Conservation (phyloP, 2,797 vertebrate genomes). For the Acanthurus tractus region DNA sequence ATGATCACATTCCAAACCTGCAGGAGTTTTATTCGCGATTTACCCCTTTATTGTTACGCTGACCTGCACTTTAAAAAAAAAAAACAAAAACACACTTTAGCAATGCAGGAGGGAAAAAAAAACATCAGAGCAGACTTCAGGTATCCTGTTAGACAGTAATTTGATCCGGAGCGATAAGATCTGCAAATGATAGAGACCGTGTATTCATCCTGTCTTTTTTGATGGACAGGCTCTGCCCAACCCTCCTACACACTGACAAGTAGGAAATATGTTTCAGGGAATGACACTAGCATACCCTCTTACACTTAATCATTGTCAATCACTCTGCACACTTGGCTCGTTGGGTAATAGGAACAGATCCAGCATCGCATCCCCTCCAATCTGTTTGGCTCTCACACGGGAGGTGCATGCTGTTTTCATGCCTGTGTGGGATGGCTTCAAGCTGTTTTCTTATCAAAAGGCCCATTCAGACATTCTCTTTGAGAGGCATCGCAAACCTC, state of each 20-base stretch:
- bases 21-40: conserved; percentile 43
- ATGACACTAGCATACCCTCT: conserved; percentile 84
- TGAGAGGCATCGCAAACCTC: conserved; percentile 80
- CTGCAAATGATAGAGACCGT: conserved; percentile 55
- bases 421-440: conserved; percentile 86
- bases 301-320: conserved; percentile 86
- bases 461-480: conserved; percentile 84
- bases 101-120: conserved; percentile 26
- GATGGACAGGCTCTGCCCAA: conserved; percentile 81
- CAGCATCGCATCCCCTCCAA: conserved; percentile 83
- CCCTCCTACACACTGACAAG: conserved; percentile 81
- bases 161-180: conserved; percentile 68
- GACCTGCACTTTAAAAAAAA: conserved; percentile 38
- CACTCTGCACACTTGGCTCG: conserved; percentile 80
- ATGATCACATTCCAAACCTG: conserved; percentile 72
- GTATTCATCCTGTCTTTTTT: conserved; percentile 77
- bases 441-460: conserved; percentile 87
- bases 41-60: conserved; percentile 49
- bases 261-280: conserved; percentile 84
- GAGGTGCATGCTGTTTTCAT: conserved; percentile 87
- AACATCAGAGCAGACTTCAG: conserved; percentile 55
- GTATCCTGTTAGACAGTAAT: conserved; percentile 60
- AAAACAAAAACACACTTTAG: conserved; percentile 6
- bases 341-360: conserved; percentile 83
- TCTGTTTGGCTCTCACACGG: conserved; percentile 84